Evolutionary conservation across 2,113 vertebrate genomes (phyloP), one percentile per base, ranked within the genome.

Genomic region (Pitta sordida): DNA sequence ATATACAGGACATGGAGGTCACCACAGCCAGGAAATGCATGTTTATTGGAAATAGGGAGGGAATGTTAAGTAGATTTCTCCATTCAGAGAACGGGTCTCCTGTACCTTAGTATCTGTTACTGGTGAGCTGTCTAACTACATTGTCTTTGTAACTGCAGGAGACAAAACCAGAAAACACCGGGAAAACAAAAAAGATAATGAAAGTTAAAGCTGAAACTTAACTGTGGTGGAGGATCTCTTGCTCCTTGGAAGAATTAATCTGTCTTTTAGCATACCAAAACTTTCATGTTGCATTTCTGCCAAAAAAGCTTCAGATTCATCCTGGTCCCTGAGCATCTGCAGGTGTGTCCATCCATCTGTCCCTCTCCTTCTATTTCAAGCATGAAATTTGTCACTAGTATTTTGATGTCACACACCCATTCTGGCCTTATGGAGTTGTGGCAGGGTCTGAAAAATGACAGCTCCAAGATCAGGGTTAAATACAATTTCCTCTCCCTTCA

Each of bases 401-500:
- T 95, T 97, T 95, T 92, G 85, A 91, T 96, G 86, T 94, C 95
- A 96, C 0, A 1, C 69, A 92, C 59, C 91, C 88, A 70, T 90
- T 82, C 69, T 64, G 63, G 83, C 87, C 94, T 96, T 93, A 90
- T 9, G 65, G 53, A 67, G 80, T 86, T 3, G 0, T 70, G 82
- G 51, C 3, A 13, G 63, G 82, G 69, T 77, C 90, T 96, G 91
- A 96, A 97, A 98, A 97, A 97, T 97, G 97, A 97, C 97, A 97
- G 97, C 86, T 96, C 78, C 18, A 11, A 97, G 94, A 88, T 91
- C 86, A 62, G 48, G 93, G 95, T 97, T 98, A 98, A 98, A 97
- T 88, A 97, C 86, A 97, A 97, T 97, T 98, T 97, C 95, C 97
- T 97, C 84, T 96, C 90, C 86, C 91, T 96, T 97, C 90, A 94